phyloP scores from a whole-genome alignment of 2,113 vertebrate species.

The Aspiorhynchus laticeps region DNA sequence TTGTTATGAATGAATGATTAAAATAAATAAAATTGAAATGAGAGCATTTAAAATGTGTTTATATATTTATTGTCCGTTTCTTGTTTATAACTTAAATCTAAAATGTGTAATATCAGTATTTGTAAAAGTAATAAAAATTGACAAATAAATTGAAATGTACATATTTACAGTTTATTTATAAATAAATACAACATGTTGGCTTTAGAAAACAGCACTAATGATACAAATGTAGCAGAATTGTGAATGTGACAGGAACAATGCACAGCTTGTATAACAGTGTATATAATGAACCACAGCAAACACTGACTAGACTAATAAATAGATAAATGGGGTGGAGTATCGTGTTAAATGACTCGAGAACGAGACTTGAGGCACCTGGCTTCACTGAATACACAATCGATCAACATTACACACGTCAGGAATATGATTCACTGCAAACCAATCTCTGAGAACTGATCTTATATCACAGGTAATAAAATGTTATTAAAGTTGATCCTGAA shows the following conservation, averaged over 20 bases:
- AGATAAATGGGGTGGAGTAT: not conserved
- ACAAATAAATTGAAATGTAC: too few relatives aligned
- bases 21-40: too few relatives aligned
- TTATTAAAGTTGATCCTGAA: not conserved
- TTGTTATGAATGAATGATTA: too few relatives aligned
- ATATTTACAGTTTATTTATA: too few relatives aligned
- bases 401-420: not conserved
- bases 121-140: too few relatives aligned
- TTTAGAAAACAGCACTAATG: too few relatives aligned
- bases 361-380: too few relatives aligned
- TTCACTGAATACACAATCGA: not conserved
- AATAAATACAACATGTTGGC: too few relatives aligned
- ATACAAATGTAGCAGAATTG: not conserved
- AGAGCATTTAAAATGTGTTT: too few relatives aligned
- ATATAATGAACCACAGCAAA: not conserved
- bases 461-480: not conserved
- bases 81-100: too few relatives aligned
- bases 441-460: not conserved
- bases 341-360: not conserved
- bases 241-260: not conserved
- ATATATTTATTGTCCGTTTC: too few relatives aligned
- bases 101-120: too few relatives aligned
- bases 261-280: not conserved
- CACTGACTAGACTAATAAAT: not conserved
- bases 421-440: not conserved